Base-by-base conservation (phyloP, 2,888 invertebrate genomes). In the Heliconius sara region DNA sequence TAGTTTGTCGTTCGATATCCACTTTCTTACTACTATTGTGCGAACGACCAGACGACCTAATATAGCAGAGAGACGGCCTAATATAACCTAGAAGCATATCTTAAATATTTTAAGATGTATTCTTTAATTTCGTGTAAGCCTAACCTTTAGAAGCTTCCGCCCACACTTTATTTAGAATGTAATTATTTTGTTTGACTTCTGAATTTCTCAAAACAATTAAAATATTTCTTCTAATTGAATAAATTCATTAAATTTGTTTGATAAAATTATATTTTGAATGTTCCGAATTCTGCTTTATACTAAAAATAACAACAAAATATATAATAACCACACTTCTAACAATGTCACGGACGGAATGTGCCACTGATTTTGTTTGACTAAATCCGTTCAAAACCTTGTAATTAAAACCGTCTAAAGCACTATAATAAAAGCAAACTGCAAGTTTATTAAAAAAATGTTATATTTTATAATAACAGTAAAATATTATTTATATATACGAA, bases 321-420 rank as follows among this genome's bases (percentile, higher is more conserved):
- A 13, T n/a, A 39, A 19, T 5, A 39, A n/a, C 13, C 22, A 68
- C 39, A 67, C 67, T 34, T 67, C 22, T 67, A 39, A 39, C 68
- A 43, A 67, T 67, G n/a, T 68, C 68, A 43, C 39, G 27, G 39
- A 43, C 39, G 9, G 67, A 39, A 25, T 13, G 13, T 6, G n/a
- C 60, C 10, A 10, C 60, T 4, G n/a, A 43, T 43, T 68, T n/a
- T 68, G 39, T 68, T 68, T 68, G 39, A 68, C n/a, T 68, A 43
- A n/a, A 68, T 43, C 43, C 39, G 39, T 68, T n/a, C 39, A 68
- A 68, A 43, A 68, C 12, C 39, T 25, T 39, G n/a, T 68, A n/a
- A 68, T 68, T 68, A 68, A 68, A 43, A 12, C n/a, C n/a, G 39
- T 43, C 68, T 43, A 22, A 34, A 68, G 68, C n/a, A n/a, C 13